These are phyloP conservation scores for Chaitophorus viminalis DNA, from an alignment of 2,888 invertebrate species.

Conservation along the genomic window DNA sequence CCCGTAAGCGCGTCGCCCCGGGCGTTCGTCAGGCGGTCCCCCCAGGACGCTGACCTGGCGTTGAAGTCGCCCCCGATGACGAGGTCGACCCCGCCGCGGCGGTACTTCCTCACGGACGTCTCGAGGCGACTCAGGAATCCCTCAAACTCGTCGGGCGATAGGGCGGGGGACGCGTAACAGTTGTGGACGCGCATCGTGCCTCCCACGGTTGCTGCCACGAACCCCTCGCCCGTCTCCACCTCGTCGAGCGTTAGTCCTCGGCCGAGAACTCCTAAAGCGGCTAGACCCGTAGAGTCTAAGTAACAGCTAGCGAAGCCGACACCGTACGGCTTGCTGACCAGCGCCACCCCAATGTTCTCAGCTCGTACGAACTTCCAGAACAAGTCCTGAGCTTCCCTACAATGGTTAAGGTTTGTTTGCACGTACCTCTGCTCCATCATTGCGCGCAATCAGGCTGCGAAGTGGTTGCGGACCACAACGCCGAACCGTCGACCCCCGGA, in stretches of 20 bases:
- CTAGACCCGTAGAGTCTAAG: background rate
- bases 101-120: background rate
- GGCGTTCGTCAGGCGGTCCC: background rate
- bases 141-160: too few relatives aligned
- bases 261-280: background rate
- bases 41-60: background rate
- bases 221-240: too few relatives aligned
- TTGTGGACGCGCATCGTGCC: background rate
- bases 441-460: background rate
- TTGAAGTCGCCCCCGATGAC: background rate
- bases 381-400: background rate
- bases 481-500: background rate
- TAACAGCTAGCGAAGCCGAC: background rate
- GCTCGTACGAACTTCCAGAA: background rate
- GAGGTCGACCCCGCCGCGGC: background rate
- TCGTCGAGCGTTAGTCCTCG: background rate
- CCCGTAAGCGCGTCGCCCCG: background rate
- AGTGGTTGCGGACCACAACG: background rate
- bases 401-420: background rate
- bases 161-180: conserved; percentile 9
- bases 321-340: background rate
- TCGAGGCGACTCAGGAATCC: background rate
- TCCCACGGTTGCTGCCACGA: too few relatives aligned
- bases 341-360: background rate
- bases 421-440: background rate